Conservation (phyloP, 2,888 invertebrate species). For the Thumatha senex region DNA sequence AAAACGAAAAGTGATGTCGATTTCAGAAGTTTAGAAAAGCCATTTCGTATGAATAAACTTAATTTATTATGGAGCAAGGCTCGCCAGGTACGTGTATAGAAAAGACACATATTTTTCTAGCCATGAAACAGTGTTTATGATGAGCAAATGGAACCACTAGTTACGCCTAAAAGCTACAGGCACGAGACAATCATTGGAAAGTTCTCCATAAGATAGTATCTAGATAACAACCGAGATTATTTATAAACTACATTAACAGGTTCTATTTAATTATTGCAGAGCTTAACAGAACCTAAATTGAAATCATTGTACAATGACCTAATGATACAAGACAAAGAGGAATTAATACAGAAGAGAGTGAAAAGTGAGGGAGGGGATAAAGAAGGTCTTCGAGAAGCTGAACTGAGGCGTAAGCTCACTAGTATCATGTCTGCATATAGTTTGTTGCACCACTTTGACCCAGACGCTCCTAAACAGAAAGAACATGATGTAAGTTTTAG, state of each 20-base stretch:
- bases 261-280: conserved; percentile 69
- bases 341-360: conserved; percentile 91
- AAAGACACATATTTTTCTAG: neutral
- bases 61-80: conserved; percentile 96
- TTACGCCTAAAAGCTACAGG: too few species aligned
- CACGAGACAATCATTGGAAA: too few species aligned
- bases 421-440: conserved; percentile 93
- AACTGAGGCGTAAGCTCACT: conserved; percentile 89
- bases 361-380: conserved; percentile 93
- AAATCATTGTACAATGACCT: conserved; percentile 94
- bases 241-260: too few species aligned
- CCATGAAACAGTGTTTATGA: too few species aligned
- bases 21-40: conserved; percentile 90
- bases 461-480: conserved; percentile 84
- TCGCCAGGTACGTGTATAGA: conserved; percentile 88
- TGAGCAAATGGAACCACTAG: too few species aligned
- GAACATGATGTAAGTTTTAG: conserved; percentile 77
- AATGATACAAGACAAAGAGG: conserved; percentile 96
- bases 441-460: conserved; percentile 91
- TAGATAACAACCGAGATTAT: too few species aligned
- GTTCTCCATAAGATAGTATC: too few species aligned
- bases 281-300: conserved; percentile 91
- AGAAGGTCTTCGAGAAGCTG: conserved; percentile 92
- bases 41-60: conserved; percentile 95
- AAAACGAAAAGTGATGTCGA: conserved; percentile 66